phyloP scores from a whole-genome alignment of 2,888 invertebrate genomes.

The Idaea aversata region DNA sequence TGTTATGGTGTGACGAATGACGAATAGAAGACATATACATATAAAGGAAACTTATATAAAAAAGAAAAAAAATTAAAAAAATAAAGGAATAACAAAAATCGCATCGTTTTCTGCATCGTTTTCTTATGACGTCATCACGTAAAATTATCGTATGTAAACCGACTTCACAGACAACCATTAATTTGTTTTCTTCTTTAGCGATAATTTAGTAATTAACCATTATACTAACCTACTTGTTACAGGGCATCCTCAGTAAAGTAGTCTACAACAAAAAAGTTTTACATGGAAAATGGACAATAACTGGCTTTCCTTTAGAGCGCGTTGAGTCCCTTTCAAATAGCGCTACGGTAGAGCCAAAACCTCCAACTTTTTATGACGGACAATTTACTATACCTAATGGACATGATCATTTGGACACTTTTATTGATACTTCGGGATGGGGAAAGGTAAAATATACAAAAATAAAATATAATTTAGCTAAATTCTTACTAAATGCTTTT shows the following conservation, averaged over 20 bases:
- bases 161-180: no score
- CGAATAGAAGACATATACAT: no score
- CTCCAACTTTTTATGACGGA: conserved; percentile 80
- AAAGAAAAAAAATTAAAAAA: no score
- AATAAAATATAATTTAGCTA: no score
- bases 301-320: conserved; percentile 75
- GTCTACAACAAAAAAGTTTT: conserved; percentile 72
- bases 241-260: conserved; percentile 82
- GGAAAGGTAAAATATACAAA: conserved; percentile 78
- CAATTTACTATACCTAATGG: conserved; percentile 60
- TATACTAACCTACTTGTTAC: conserved; percentile 18
- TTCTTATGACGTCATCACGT: no score
- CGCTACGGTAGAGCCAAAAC: conserved; percentile 31
- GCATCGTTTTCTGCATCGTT: no score
- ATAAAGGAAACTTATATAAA: no score
- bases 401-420: conserved; percentile 85
- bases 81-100: no score
- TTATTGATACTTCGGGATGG: conserved; percentile 89
- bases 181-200: no score
- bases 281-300: conserved; percentile 82
- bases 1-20: no score
- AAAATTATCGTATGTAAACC: no score
- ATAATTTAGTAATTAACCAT: neutral
- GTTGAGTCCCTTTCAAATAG: conserved; percentile 4
- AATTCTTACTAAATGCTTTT: no score